Evolutionary conservation across 2,888 invertebrate genomes (phyloP).

Genomic region (Hirtodrosophila confusa): DNA sequence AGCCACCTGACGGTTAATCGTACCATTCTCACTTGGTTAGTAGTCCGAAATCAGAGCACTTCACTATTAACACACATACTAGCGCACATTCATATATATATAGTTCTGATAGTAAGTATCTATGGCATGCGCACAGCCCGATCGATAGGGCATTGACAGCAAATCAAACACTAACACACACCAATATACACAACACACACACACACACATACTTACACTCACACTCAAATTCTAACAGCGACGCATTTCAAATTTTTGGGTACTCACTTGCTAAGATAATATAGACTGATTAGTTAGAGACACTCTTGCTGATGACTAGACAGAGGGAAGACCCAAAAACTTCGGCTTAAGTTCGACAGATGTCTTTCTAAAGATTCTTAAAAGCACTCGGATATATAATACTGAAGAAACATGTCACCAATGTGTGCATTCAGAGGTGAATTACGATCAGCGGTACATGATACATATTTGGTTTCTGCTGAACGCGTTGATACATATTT

Average conservation of each 20-base stretch:
- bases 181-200: background rate
- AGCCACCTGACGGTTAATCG: constrained; percentile 27
- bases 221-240: background rate
- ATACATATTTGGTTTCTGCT: no score
- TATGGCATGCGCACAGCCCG: constrained; percentile 13
- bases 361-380: background rate
- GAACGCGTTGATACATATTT: no score
- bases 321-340: background rate
- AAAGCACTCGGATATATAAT: background rate
- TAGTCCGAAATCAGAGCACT: constrained; percentile 49
- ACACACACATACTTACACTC: constrained; percentile 3
- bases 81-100: constrained; percentile 1
- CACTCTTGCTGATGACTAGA: constrained; percentile 1
- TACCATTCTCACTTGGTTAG: constrained; percentile 1
- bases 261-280: constrained; percentile 9
- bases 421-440: no score
- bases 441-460: no score
- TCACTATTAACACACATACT: constrained; percentile 17
- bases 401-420: no score
- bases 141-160: constrained; percentile 18
- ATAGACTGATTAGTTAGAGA: constrained; percentile 15
- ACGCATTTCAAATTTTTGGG: background rate
- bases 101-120: constrained; percentile 23
- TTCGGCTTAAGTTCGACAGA: background rate
- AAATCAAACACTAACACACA: constrained; percentile 9